A percentile compares a stretch with the other conserved stretches of the same genome.
phyloP scores from a whole-genome alignment of 1,140 invertebrate species.

The Drosophila tristis region DNA sequence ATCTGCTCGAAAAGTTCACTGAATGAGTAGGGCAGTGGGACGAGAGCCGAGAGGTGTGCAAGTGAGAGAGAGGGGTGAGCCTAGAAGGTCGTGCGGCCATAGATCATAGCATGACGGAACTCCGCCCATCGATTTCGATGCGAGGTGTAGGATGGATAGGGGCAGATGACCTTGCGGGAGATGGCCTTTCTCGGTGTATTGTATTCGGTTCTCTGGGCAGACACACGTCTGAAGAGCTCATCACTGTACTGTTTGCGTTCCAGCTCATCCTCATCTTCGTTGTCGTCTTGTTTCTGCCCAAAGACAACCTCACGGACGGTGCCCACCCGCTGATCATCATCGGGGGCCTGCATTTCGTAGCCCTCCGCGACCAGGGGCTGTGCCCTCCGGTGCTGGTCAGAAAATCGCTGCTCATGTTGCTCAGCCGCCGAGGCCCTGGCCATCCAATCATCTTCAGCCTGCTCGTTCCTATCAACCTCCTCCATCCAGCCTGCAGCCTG shows the following conservation, averaged over 20 bases:
- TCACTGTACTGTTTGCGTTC: conserved; percentile 5
- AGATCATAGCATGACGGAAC: conserved; percentile 61
- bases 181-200: neutral
- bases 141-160: conserved; percentile 46
- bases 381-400: no score
- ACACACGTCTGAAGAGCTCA: conserved; percentile 27
- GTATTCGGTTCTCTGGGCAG: neutral
- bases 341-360: neutral
- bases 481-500: no score
- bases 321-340: conserved; percentile 1
- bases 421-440: no score
- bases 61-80: no score
- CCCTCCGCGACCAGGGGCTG: no score
- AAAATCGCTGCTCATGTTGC: no score
- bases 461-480: no score
- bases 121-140: conserved; percentile 63
- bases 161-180: conserved; percentile 52
- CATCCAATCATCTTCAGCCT: no score
- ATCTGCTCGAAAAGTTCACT: no score
- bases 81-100: conserved; percentile 25
- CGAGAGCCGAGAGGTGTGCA: no score
- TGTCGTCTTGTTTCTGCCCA: conserved; percentile 23
- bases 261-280: conserved; percentile 6
- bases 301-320: conserved; percentile 33
- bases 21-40: no score